Percentiles rank a stretch among this genome's conserved stretches.
phyloP scores from a whole-genome alignment of 23 tunicate species.

The Trididemnum clinides region DNA sequence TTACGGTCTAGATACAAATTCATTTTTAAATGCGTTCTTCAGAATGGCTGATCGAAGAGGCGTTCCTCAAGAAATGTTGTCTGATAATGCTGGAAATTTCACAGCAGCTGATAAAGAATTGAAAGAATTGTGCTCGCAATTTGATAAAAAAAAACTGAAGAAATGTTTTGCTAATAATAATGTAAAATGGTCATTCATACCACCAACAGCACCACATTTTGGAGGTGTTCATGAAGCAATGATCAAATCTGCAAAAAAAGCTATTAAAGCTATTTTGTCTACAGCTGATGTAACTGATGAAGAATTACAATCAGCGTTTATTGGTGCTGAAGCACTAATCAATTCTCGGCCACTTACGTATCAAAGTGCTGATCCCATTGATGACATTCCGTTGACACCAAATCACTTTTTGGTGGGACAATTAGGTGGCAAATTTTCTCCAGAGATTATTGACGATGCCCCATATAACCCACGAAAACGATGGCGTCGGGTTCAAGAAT shows the following conservation, averaged over 20 bases:
- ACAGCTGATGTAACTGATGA: not conserved
- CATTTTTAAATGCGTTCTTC: constrained; percentile 6
- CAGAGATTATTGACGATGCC: not conserved
- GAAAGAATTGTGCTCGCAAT: not conserved
- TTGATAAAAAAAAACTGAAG: not conserved
- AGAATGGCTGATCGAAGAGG: not conserved
- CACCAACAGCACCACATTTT: constrained; percentile 13
- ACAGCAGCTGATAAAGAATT: not conserved
- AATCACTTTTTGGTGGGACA: constrained; percentile 17
- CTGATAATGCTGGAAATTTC: not conserved
- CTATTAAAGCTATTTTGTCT: not conserved
- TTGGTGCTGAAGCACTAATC: constrained; percentile 12
- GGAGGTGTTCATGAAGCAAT: constrained; percentile 8
- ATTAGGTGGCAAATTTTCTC: not conserved
- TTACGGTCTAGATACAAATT: not conserved
- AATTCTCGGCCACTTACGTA: not conserved
- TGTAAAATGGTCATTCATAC: not conserved
- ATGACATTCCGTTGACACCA: constrained; percentile 1
- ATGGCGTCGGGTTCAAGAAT: constrained; percentile 9
- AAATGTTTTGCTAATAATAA: not conserved
- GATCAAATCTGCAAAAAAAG: constrained; percentile 11
- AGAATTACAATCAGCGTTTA: not conserved
- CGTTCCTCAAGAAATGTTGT: not conserved
- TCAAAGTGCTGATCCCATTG: constrained; percentile 9
- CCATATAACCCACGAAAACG: not conserved